Conservation (phyloP, 2,113 vertebrate genomes). For the Myrmophylax atrothorax region DNA sequence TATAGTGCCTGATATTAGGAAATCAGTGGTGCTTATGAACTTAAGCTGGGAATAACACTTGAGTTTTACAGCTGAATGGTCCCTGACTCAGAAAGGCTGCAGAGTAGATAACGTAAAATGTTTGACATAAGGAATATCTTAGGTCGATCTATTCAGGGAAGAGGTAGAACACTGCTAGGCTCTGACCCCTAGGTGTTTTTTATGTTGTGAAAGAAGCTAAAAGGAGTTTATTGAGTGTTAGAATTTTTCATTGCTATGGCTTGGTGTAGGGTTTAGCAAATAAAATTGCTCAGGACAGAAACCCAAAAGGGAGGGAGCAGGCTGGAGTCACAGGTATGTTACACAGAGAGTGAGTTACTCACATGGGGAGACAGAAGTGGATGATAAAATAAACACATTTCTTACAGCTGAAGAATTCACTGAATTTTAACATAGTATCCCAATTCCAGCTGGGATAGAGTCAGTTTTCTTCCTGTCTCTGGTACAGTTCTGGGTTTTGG, state of each 20-base stretch:
- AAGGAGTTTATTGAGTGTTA: not conserved
- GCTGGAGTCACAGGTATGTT: not conserved
- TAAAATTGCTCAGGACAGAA: not conserved
- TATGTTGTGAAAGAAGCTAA: not conserved
- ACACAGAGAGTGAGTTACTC: not conserved
- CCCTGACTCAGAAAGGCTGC: not conserved
- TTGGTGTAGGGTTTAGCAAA: not conserved
- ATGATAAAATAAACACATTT: not conserved
- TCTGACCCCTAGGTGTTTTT: not conserved
- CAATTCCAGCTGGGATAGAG: not conserved
- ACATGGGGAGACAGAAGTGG: not conserved
- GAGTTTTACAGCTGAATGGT: not conserved
- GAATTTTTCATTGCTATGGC: not conserved
- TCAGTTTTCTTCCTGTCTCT: not conserved
- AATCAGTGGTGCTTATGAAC: not conserved
- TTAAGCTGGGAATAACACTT: not conserved
- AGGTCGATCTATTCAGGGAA: not conserved
- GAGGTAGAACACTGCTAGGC: not conserved
- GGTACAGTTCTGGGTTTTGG: not conserved
- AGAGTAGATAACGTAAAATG: not conserved
- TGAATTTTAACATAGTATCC: not conserved
- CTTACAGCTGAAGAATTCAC: not conserved
- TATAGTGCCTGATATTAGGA: not conserved
- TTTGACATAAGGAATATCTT: not conserved
- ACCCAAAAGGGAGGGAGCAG: not conserved